Conservation (phyloP, 1,140 invertebrate genomes). For the Aphaenogaster floridana region DNA sequence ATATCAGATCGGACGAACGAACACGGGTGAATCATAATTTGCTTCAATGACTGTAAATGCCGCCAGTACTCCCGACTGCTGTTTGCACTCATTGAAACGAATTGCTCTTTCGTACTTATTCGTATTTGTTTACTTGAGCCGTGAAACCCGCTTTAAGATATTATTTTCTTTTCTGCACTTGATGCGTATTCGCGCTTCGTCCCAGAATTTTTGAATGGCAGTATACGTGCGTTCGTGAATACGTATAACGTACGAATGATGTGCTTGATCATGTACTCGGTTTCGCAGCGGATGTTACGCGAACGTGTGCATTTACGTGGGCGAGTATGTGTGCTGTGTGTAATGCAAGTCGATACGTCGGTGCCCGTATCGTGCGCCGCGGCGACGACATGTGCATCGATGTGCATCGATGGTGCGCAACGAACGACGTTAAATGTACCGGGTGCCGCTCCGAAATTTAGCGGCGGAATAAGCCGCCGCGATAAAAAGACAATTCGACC, state of each 20-base stretch:
- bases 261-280: slow-evolving; percentile 30
- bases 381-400: slow-evolving; percentile 59
- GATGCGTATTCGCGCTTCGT: neutral
- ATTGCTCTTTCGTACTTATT: neutral
- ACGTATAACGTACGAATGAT: slow-evolving; percentile 24
- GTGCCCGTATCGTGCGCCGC: slow-evolving; percentile 35
- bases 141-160: neutral
- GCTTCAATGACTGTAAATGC: neutral
- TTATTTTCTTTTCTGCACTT: neutral
- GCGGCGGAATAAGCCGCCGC: slow-evolving; percentile 29
- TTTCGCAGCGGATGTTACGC: neutral
- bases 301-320: neutral
- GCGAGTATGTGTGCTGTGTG: neutral
- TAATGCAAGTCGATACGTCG: slow-evolving; percentile 50
- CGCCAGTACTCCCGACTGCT: neutral
- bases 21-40: neutral
- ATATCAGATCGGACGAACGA: neutral
- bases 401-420: slow-evolving; percentile 38
- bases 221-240: neutral
- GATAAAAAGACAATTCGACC: slow-evolving; percentile 67
- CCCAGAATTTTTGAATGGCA: neutral
- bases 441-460: slow-evolving; percentile 53
- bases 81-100: neutral
- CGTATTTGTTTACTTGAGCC: neutral
- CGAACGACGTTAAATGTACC: slow-evolving; percentile 54